Base-by-base conservation (phyloP, 2,888 invertebrate species). In the Amphimallon solstitiale region DNA sequence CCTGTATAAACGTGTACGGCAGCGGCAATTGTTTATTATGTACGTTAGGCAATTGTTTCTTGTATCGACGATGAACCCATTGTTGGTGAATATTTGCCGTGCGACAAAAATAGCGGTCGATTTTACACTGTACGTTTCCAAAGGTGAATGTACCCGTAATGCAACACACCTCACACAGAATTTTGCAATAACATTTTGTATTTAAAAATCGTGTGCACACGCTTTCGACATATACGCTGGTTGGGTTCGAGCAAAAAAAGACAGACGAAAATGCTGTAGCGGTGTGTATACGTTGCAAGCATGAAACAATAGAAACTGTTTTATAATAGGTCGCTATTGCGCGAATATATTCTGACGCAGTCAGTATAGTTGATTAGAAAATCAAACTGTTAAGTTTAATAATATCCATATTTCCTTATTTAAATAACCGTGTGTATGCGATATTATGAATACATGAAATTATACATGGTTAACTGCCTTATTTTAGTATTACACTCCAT, bases 131-230 rank as follows among this genome's bases (percentile, higher is more conserved):
- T 17, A 65, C 56, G 56, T 56, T 56, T 56, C 56, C 40, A 56
- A 69, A 78, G 77, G 78, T 77, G 74, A 75, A 75, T 68, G 78
- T 68, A 73, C 78, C 66, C 67, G 65, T 52, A 21, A 40, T 23
- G 15, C 21, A 21, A 7, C 35, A 54, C 29, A 21, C 43, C 23
- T 56, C 43, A 23, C 21, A 64, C 56, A 62, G 60, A 69, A 71
- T 78, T 76, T 78, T 76, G 77, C 76, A 77, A 78, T 72, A 77
- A 74, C 75, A 77, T 77, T 79, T 78, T 79, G 78, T 79, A 78
- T 77, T 79, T 77, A 76, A 77, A 79, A 78, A 77, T 76, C 46
- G 72, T 71, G 67, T 70, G 72, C 69, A 63, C 67, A 71, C 40
- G 23, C 21, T 77, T 77, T 77, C 76, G 70, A 71, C 76, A 77